Evolutionary conservation across 2,888 invertebrate species (phyloP).

Genomic region (Drosophila stalkeri): DNA sequence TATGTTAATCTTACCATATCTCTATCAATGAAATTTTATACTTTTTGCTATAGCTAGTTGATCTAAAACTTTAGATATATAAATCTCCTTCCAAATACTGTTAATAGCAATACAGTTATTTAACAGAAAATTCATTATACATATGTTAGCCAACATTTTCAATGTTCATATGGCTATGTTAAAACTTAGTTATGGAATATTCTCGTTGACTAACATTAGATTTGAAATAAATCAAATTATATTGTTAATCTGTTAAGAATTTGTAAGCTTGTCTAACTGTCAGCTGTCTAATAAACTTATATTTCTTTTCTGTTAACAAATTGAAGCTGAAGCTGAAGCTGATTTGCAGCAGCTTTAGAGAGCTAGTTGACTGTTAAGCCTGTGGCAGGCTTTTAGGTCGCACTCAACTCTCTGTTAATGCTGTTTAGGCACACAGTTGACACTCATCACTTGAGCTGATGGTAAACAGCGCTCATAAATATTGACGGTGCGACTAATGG

Average conservation of each 20-base stretch:
- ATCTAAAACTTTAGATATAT: background rate
- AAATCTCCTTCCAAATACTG: background rate
- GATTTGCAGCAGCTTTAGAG: background rate
- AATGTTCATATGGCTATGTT: background rate
- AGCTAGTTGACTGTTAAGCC: conserved; percentile 9
- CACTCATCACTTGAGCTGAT: conserved; percentile 40
- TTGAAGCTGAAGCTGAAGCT: background rate
- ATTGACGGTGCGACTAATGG: conserved; percentile 43
- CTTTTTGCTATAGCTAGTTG: background rate
- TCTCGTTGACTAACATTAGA: no score
- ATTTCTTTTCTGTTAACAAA: background rate
- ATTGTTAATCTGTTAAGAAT: background rate
- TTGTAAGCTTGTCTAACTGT: background rate
- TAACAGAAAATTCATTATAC: background rate
- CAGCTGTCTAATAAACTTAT: background rate
- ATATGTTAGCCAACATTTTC: background rate
- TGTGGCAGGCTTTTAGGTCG: conserved; percentile 24
- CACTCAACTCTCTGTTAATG: conserved; percentile 28
- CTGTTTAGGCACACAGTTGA: conserved; percentile 17
- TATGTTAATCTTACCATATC: background rate
- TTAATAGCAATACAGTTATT: background rate
- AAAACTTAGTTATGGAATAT: background rate
- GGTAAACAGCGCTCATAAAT: conserved; percentile 46
- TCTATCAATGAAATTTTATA: background rate
- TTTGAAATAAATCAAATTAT: no score